Evolutionary conservation across 2,113 vertebrate species (phyloP).

Genomic region (Ammodramus savannarum): DNA sequence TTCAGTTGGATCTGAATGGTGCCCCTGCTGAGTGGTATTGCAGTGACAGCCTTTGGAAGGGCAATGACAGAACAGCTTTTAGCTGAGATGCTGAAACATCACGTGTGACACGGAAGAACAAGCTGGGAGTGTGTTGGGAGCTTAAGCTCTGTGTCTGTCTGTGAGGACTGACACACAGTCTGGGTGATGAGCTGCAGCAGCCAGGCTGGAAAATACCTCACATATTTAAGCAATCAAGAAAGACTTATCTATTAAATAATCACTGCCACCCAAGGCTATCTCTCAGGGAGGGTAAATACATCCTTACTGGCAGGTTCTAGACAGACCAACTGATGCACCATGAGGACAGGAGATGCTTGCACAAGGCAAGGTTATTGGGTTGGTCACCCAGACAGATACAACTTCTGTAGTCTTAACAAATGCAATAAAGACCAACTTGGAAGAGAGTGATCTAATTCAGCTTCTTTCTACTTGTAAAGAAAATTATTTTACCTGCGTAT

Average conservation of each 20-base stretch:
- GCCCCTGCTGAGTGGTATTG: neutral
- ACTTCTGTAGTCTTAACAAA: neutral
- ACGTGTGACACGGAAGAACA: fast-evolving
- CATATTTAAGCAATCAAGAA: neutral
- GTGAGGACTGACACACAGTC: neutral
- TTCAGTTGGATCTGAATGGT: neutral
- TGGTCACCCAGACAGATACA: neutral
- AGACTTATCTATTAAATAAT: neutral
- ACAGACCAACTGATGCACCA: neutral
- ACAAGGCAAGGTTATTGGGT: neutral
- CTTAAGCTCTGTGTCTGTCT: neutral
- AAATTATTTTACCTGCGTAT: neutral
- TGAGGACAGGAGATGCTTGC: neutral
- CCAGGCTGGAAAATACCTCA: neutral
- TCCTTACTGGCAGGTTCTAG: neutral
- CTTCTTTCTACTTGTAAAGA: neutral
- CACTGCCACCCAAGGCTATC: neutral
- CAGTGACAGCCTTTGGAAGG: neutral
- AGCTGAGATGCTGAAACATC: neutral
- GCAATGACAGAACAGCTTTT: neutral
- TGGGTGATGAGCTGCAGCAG: neutral
- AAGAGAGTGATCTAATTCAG: neutral
- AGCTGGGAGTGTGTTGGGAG: neutral
- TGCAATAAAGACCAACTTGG: neutral
- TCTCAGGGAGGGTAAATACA: neutral